Evolutionary conservation across 2,888 invertebrate genomes (phyloP), one percentile per base, ranked within the genome.

Genomic region (Ethmia dodecea): DNA sequence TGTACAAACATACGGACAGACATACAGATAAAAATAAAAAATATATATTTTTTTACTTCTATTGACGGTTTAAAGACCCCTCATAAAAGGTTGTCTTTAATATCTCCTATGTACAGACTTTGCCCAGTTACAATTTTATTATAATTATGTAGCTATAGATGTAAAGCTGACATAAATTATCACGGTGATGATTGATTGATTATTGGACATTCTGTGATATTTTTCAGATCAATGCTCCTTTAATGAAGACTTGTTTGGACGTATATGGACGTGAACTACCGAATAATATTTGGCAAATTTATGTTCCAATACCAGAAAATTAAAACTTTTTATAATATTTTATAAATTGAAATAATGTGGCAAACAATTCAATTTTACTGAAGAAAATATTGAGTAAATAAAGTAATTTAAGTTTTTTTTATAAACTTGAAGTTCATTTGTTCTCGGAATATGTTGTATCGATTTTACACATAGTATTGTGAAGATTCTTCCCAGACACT

Each of bases 251-350:
- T 4, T 72, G 70, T 45, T 59, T 81, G 25, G 80, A 84, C 37
- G 62, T 81, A 2, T 83, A 79, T 39, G 83, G 83, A 12, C 60
- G 68, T 28, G 83, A 86, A 43, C 42, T 65, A 28, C 64, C 73
- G 0, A 69, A 70, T 45, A 83, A 83, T 50, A 53, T 86, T 47
- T 84, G 81, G 80, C 79, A 78, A 60, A 69, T 86, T 45, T 74
- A 79, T 44, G 57, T 60, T 20, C 80, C 81, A 6, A 55, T 74
- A 40, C 42, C 64, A 3, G 22, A n/a, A n/a, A n/a, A n/a, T 22
- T 22, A 22, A 22, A 22, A 22, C 22, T 9, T 22, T 3, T 9
- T n/a, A n/a, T n/a, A n/a, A n/a, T n/a, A n/a, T n/a, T n/a, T n/a
- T n/a, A n/a, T n/a, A n/a, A n/a, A n/a, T n/a, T n/a, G n/a, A n/a